A percentile compares a stretch with the other conserved stretches of the same genome.
Evolutionary conservation across 2,888 invertebrate species (phyloP).

Genomic region (Harpalus rufipes): DNA sequence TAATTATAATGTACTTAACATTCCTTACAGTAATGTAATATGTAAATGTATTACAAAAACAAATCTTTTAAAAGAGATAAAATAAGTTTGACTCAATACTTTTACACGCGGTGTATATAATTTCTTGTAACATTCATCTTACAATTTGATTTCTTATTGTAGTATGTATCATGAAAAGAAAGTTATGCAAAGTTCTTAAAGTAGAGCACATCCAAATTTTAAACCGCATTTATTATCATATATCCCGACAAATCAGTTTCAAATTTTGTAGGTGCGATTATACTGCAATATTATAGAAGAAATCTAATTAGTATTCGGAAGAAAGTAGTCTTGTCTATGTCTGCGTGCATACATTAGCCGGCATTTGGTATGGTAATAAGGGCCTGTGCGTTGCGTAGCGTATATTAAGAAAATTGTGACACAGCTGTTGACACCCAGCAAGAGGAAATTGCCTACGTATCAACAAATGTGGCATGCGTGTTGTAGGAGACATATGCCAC

Average conservation of each 20-base stretch:
- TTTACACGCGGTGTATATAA: no score
- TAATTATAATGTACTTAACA: no score
- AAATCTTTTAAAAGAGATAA: no score
- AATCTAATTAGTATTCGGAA: no score
- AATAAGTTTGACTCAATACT: no score
- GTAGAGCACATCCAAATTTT: not conserved
- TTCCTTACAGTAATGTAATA: no score
- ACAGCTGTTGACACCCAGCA: slow-evolving; percentile 22
- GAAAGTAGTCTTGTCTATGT: no score
- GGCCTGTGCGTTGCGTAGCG: slow-evolving; percentile 8
- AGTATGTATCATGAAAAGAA: not conserved
- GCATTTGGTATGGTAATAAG: slow-evolving; percentile 40
- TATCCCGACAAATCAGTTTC: not conserved
- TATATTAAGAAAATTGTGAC: slow-evolving; percentile 47
- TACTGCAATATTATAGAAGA: no score
- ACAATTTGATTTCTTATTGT: not conserved
- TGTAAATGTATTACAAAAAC: no score
- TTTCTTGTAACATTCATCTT: no score
- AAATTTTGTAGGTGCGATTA: no score
- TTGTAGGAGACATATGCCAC: not conserved
- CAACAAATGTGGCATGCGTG: slow-evolving; percentile 34
- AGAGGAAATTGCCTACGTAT: slow-evolving; percentile 40
- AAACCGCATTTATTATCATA: not conserved
- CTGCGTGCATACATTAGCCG: no score
- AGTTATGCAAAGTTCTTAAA: not conserved